Conservation (phyloP, 2,113 vertebrate species). For the Poeciliopsis turrubarensis region DNA sequence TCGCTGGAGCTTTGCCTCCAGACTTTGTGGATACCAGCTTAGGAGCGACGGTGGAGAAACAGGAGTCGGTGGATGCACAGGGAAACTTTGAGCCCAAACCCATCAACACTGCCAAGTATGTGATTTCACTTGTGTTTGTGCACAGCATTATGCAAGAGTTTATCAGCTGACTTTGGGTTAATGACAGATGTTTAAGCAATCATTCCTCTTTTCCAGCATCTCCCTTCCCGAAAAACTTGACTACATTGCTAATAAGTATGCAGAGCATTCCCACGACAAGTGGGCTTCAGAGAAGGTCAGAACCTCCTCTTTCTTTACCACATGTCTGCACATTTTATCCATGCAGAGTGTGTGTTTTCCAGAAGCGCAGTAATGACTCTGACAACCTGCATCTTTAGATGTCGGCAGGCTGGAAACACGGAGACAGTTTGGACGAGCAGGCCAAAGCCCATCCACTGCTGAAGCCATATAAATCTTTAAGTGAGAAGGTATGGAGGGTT, state of each 20-base stretch:
- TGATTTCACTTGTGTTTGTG: conserved; percentile 21
- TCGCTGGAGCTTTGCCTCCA: conserved; percentile 91
- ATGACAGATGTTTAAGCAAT: conserved; percentile 1
- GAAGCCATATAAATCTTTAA: conserved; percentile 90
- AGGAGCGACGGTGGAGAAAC: conserved; percentile 87
- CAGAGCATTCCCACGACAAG: conserved; percentile 95
- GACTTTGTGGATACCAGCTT: conserved; percentile 92
- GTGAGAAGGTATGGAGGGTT: conserved; percentile 87
- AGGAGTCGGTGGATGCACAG: conserved; percentile 89
- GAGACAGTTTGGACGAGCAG: conserved; percentile 88
- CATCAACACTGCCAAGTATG: conserved; percentile 92
- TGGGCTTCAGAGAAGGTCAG: conserved; percentile 97
- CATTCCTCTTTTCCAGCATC: conserved; percentile 82
- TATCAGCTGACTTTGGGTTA: not conserved
- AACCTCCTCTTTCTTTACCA: not conserved
- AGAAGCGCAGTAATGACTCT: not conserved
- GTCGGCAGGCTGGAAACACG: conserved; percentile 90
- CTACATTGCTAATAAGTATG: conserved; percentile 93
- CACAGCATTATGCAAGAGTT: not conserved
- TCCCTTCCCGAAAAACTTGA: conserved; percentile 96
- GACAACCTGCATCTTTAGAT: conserved; percentile 76
- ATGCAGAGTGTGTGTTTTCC: not conserved
- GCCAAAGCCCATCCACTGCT: conserved; percentile 91
- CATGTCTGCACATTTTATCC: not conserved
- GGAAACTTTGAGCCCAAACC: conserved; percentile 98